phyloP scores from a whole-genome alignment of 2,113 vertebrate species.

The Setophaga petechia region DNA sequence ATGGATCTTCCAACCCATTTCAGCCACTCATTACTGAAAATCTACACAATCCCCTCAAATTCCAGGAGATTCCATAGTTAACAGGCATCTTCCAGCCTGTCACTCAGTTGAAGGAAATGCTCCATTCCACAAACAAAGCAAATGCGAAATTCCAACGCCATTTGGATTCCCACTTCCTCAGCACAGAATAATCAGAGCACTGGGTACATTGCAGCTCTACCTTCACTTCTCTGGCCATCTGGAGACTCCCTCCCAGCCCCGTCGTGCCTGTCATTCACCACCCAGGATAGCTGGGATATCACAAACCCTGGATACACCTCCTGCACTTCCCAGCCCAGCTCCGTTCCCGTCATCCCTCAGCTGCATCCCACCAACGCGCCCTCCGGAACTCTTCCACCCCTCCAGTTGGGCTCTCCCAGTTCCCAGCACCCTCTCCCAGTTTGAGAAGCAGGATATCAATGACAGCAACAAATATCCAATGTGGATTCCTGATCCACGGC shows the following conservation, averaged over 20 bases:
- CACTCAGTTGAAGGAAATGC: neutral
- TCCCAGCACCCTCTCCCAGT: neutral
- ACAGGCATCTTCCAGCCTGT: neutral
- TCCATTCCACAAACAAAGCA: neutral
- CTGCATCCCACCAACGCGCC: neutral
- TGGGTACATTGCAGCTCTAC: neutral
- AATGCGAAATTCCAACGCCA: neutral
- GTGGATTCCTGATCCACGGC: neutral
- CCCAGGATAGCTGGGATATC: neutral
- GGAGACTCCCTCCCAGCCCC: neutral
- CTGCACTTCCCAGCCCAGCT: neutral
- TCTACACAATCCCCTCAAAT: neutral
- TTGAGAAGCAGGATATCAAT: neutral
- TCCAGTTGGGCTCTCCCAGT: neutral
- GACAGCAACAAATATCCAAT: neutral
- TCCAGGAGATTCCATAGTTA: neutral
- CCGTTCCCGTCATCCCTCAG: neutral
- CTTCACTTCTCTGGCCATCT: conserved; percentile 1
- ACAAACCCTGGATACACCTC: neutral
- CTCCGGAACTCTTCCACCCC: neutral
- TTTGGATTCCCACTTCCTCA: neutral
- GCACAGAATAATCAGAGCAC: neutral
- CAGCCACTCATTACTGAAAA: neutral
- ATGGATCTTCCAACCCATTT: neutral
- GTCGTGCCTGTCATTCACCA: neutral